Percentiles rank a stretch among this genome's conserved stretches.
These are phyloP conservation scores for Gymnocypris eckloni DNA, from an alignment of 2,797 vertebrate species.

Conservation along the genomic window DNA sequence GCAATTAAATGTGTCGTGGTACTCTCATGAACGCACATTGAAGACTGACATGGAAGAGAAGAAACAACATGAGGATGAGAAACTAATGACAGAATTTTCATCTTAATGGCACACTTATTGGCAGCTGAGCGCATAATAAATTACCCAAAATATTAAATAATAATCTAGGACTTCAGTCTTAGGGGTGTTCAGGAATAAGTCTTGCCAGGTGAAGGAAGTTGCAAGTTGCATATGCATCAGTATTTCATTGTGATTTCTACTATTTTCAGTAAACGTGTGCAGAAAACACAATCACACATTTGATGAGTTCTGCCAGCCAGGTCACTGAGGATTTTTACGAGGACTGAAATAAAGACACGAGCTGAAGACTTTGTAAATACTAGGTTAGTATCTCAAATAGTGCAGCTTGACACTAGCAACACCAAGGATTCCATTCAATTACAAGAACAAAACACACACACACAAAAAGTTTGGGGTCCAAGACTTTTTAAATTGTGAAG, in stretches of 20 bases:
- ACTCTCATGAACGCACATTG: too few relatives aligned
- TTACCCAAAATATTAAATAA: not conserved
- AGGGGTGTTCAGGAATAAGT: not conserved
- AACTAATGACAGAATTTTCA: too few relatives aligned
- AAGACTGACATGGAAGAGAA: too few relatives aligned
- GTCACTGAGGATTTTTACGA: not conserved
- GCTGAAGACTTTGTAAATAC: not conserved
- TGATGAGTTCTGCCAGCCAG: not conserved
- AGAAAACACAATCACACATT: not conserved
- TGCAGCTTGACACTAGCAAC: not conserved
- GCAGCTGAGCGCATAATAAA: not conserved
- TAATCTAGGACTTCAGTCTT: not conserved
- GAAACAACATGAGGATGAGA: too few relatives aligned
- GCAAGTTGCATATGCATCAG: not conserved
- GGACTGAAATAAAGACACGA: not conserved
- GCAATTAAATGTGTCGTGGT: too few relatives aligned
- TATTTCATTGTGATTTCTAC: not conserved
- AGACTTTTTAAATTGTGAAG: not conserved
- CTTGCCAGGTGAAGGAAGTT: not conserved
- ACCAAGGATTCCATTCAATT: not conserved
- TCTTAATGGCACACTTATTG: too few relatives aligned
- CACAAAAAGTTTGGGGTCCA: not conserved
- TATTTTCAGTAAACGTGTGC: not conserved
- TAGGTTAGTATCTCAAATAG: not conserved
- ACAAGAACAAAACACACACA: not conserved